A percentile compares a stretch with the other conserved stretches of the same genome.
Evolutionary conservation across 1,140 invertebrate species (phyloP).

Genomic region (Drosophila simulans): DNA sequence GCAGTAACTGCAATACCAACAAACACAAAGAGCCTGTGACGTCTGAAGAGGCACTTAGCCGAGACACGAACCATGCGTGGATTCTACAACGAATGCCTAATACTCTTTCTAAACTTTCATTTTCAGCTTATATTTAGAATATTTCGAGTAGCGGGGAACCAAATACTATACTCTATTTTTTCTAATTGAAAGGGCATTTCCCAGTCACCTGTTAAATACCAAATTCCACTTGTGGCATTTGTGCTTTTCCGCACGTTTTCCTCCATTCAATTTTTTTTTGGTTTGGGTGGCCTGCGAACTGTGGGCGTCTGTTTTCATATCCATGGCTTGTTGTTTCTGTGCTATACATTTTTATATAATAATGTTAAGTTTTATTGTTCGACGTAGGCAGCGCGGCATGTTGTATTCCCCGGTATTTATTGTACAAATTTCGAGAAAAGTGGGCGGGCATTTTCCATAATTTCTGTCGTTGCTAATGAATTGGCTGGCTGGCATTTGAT

Average conservation of each 20-base stretch:
- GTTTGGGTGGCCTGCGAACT: constrained; percentile 8
- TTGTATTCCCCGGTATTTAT: constrained; percentile 51
- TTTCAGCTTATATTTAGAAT: not conserved
- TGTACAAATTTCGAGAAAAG: constrained; percentile 43
- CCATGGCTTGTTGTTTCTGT: constrained; percentile 34
- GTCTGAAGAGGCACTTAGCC: constrained; percentile 30
- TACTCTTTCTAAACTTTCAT: constrained; percentile 2
- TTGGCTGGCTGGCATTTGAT: constrained; percentile 46
- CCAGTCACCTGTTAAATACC: constrained; percentile 1
- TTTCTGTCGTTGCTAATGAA: constrained; percentile 49
- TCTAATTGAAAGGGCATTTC: not conserved
- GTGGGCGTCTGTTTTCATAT: constrained; percentile 58
- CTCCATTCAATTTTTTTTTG: not conserved
- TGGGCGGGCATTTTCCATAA: constrained; percentile 57
- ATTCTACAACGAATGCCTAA: not conserved
- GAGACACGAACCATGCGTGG: constrained; percentile 21
- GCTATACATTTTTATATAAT: constrained; percentile 51
- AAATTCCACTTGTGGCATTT: constrained; percentile 25
- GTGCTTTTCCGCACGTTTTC: constrained; percentile 49
- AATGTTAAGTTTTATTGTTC: constrained; percentile 49
- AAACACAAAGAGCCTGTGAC: constrained; percentile 33
- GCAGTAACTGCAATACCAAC: constrained; percentile 21
- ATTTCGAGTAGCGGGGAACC: no score
- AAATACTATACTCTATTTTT: not conserved
- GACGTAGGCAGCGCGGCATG: constrained; percentile 33